Base-by-base conservation (phyloP, 2,797 vertebrate genomes). In the Argyrosomus regius region DNA sequence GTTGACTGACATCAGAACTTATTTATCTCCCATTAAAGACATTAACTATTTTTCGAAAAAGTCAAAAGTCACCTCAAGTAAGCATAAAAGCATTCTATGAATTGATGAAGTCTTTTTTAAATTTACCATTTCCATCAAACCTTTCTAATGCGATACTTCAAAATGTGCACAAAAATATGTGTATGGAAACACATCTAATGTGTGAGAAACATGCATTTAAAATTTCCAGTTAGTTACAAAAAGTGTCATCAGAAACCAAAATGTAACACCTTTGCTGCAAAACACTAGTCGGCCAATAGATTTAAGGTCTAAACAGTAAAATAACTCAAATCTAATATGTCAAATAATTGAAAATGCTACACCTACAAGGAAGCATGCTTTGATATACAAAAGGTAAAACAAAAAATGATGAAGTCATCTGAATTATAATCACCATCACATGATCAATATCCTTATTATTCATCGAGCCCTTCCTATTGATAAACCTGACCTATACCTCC, bases 401-500 rank as follows among this genome's bases (percentile, higher is more conserved):
- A 56, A 41, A 71, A 70, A 26, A 39, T 31, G 0, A 77, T 75
- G 3, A 28, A 72, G 28, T 43, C 59, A 77, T 54, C 6, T 28
- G 3, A 77, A 62, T 67, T 10, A 46, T 0, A 68, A 67, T 65
- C 52, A 54, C 35, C 28, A 56, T 45, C 24, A 74, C 35, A 60
- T 59, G 35, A 72, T 63, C 35, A 64, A 65, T 67, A 69, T 14
- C 5, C 6, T 39, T 58, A 46, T 64, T 65, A 58, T 67, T 79
- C 35, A 56, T 43, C 2, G 50, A 54, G 35, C 39, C 54, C 22
- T n/a, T 60, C 9, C 63, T 39, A 45, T 58, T 72, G 61, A 75
- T 66, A 64, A 80, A 81, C 31, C 69, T 72, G 65, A 80, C 74
- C 81, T 67, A 65, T 60, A 81, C 60, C 77, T 72, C 46, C 39